Conservation (phyloP, 2,113 vertebrate species). For the Himantopus leucocephalus region DNA sequence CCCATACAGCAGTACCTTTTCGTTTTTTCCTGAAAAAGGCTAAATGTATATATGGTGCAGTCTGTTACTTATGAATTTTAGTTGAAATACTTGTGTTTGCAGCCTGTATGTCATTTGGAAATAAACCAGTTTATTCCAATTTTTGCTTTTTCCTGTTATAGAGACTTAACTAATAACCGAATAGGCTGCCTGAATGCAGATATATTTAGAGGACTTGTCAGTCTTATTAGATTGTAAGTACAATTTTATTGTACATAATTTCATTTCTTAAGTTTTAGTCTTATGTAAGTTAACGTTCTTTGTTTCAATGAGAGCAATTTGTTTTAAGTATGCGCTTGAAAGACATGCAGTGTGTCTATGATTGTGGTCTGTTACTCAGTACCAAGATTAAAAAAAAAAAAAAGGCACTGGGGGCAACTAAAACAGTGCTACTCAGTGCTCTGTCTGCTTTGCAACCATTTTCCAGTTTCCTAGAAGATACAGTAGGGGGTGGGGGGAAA, state of each 20-base stretch:
- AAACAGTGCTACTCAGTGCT: not conserved
- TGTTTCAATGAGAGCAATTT: not conserved
- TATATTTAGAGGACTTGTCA: slow-evolving; percentile 90
- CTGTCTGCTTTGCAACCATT: not conserved
- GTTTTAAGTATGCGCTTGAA: not conserved
- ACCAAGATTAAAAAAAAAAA: not conserved
- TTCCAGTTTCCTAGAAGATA: not conserved
- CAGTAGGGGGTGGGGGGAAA: rapidly evolving
- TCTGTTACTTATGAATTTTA: not conserved
- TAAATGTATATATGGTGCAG: not conserved
- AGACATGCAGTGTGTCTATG: not conserved
- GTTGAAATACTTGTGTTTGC: not conserved
- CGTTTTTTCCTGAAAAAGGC: not conserved
- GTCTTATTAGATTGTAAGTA: slow-evolving; percentile 91
- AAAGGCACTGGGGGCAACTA: not conserved
- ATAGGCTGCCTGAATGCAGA: slow-evolving; percentile 94
- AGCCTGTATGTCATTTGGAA: not conserved
- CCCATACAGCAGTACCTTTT: not conserved
- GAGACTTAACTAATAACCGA: slow-evolving; percentile 95
- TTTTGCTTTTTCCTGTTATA: slow-evolving; percentile 29
- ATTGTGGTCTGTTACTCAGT: not conserved
- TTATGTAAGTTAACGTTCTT: not conserved
- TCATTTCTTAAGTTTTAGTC: not conserved
- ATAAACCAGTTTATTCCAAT: not conserved
- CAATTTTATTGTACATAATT: not conserved